These are phyloP conservation scores for Chymomyza fuscimana DNA, from an alignment of 2,888 invertebrate genomes.

Conservation along the genomic window DNA sequence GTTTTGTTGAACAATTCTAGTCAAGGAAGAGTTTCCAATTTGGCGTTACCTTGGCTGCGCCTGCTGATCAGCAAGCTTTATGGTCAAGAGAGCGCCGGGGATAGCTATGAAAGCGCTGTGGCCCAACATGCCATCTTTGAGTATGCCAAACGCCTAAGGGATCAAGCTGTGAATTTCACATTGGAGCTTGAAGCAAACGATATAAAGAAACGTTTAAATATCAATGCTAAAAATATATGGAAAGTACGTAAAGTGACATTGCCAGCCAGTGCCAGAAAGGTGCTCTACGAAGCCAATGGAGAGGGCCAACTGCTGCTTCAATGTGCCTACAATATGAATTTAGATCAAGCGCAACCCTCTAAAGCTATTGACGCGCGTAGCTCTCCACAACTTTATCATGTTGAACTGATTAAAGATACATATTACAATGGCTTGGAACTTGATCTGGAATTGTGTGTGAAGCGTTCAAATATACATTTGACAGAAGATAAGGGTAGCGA, in stretches of 20 bases:
- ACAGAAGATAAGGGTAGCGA: constrained; percentile 30
- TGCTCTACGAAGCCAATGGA: constrained; percentile 19
- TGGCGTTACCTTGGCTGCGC: background rate
- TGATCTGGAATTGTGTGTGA: constrained; percentile 13
- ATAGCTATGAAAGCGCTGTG: constrained; percentile 34
- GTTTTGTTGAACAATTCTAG: background rate
- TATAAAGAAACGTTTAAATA: background rate
- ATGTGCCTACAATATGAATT: constrained; percentile 19
- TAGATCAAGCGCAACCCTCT: background rate
- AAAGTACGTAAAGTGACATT: background rate
- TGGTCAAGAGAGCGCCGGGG: background rate
- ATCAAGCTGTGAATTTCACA: background rate
- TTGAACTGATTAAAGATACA: too few species aligned
- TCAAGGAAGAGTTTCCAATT: background rate
- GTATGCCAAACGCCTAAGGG: background rate
- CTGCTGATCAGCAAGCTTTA: constrained; percentile 12
- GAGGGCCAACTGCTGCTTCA: constrained; percentile 24
- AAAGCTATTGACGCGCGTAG: background rate
- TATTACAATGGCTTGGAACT: background rate
- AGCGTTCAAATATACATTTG: constrained; percentile 5
- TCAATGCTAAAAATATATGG: constrained; percentile 11
- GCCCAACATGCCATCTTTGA: constrained; percentile 31
- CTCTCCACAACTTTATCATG: too few species aligned
- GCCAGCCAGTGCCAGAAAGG: background rate
- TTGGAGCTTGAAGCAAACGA: constrained; percentile 7